Percentiles rank a stretch among this genome's conserved stretches.
Conservation (phyloP, 2,113 vertebrate species). For the Stigmatopora argus region DNA sequence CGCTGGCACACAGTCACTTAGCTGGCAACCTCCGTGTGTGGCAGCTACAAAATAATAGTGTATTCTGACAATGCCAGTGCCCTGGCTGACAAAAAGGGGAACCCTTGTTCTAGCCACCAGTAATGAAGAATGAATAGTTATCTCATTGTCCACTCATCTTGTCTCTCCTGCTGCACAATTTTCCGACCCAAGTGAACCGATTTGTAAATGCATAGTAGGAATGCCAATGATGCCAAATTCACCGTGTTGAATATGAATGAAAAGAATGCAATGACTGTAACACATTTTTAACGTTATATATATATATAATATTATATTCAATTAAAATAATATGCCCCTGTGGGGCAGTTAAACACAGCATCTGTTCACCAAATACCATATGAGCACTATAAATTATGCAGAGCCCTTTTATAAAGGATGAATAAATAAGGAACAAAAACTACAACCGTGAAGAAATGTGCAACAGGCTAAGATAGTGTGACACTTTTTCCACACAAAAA, state of each 20-base stretch:
- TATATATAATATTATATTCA: not conserved
- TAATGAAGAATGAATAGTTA: conserved; percentile 58
- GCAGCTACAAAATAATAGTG: conserved; percentile 52
- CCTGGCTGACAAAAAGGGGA: conserved; percentile 49
- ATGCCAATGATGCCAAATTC: too few relatives aligned
- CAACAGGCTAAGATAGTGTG: not conserved
- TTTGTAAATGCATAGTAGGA: not conserved
- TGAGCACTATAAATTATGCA: not conserved
- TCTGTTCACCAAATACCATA: not conserved
- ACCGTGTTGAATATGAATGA: too few relatives aligned
- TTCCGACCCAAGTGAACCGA: conserved; percentile 23
- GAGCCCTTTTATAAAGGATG: not conserved
- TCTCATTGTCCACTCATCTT: conserved; percentile 42
- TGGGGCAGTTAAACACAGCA: not conserved
- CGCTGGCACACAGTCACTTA: conserved; percentile 48
- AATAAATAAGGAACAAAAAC: not conserved
- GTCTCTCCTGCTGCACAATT: conserved; percentile 7
- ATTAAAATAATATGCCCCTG: not conserved
- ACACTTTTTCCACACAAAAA: not conserved
- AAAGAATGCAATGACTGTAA: too few relatives aligned
- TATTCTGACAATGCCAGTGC: conserved; percentile 52
- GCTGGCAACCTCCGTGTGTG: conserved; percentile 45
- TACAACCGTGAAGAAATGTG: not conserved
- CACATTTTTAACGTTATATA: not conserved
- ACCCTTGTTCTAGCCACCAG: conserved; percentile 41